A percentile compares a stretch with the other conserved stretches of the same genome.
phyloP scores from a whole-genome alignment of 2,797 vertebrate genomes.

The Xyrichtys novacula region DNA sequence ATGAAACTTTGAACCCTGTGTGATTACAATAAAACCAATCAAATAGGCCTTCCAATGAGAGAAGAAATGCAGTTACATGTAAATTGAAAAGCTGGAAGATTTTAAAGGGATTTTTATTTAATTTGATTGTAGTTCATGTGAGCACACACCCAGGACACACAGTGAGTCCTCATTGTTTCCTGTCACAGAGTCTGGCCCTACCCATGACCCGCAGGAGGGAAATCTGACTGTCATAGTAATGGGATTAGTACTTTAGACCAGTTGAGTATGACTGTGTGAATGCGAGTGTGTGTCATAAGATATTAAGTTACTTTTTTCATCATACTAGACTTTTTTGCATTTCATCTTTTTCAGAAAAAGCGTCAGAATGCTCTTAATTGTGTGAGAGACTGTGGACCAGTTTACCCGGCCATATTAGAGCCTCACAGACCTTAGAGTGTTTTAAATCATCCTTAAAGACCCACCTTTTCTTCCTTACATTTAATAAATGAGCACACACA shows the following conservation, averaged over 20 bases:
- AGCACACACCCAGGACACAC: constrained; percentile 23
- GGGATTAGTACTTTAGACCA: constrained; percentile 53
- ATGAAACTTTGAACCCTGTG: not conserved
- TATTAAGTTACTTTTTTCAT: constrained; percentile 54
- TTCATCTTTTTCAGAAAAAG: constrained; percentile 12
- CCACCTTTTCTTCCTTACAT: too few species aligned
- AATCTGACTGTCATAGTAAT: constrained; percentile 59
- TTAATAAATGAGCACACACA: too few species aligned
- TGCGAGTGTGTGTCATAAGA: constrained; percentile 43
- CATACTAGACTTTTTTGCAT: constrained; percentile 40
- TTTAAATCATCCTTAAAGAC: too few species aligned
- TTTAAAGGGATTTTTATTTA: not conserved
- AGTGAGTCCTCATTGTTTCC: constrained; percentile 18
- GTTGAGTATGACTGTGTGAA: constrained; percentile 21
- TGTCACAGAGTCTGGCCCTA: constrained; percentile 55
- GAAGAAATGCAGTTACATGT: not conserved
- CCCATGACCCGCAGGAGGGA: constrained; percentile 48
- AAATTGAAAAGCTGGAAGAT: not conserved
- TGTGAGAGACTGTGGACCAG: too few species aligned
- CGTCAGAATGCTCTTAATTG: not conserved
- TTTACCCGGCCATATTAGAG: too few species aligned
- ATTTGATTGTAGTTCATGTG: constrained; percentile 13
- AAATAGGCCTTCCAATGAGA: not conserved
- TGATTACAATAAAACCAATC: not conserved
- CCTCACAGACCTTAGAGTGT: too few species aligned